Conservation (phyloP, 1,140 invertebrate species). For the Macrobrachium nipponense region DNA sequence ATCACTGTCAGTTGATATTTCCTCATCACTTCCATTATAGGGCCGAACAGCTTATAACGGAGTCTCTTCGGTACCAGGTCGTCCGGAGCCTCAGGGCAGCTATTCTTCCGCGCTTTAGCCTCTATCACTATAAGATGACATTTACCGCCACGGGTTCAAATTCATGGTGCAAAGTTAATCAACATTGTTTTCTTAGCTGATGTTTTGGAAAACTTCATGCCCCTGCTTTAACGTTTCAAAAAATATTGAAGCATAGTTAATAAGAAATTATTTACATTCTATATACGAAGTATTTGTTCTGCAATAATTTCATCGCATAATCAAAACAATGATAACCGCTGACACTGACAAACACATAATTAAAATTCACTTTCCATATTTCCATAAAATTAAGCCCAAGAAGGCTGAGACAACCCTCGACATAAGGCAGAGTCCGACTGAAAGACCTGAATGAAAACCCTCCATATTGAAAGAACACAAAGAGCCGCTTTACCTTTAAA, state of each 20-base stretch:
- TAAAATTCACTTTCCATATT: background rate
- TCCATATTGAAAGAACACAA: background rate
- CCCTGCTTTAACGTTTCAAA: no score
- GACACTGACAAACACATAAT: background rate
- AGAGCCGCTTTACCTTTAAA: background rate
- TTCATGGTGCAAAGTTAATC: background rate
- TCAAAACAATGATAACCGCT: background rate
- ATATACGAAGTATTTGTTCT: no score
- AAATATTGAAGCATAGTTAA: background rate
- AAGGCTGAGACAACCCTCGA: constrained; percentile 18
- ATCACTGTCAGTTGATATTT: no score
- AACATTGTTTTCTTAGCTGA: no score
- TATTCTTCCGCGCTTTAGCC: no score
- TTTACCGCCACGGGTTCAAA: background rate
- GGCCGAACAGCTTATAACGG: no score
- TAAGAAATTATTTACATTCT: background rate
- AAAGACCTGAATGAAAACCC: constrained; percentile 35
- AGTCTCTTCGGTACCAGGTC: no score
- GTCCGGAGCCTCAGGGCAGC: no score
- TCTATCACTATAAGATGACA: no score
- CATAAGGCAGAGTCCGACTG: constrained; percentile 37
- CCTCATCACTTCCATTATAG: no score
- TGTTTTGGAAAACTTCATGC: background rate
- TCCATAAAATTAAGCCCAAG: constrained; percentile 3
- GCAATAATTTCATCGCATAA: background rate